Percentiles rank a stretch among this genome's conserved stretches.
Conservation (phyloP, 2,113 vertebrate genomes). For the Sprattus sprattus region DNA sequence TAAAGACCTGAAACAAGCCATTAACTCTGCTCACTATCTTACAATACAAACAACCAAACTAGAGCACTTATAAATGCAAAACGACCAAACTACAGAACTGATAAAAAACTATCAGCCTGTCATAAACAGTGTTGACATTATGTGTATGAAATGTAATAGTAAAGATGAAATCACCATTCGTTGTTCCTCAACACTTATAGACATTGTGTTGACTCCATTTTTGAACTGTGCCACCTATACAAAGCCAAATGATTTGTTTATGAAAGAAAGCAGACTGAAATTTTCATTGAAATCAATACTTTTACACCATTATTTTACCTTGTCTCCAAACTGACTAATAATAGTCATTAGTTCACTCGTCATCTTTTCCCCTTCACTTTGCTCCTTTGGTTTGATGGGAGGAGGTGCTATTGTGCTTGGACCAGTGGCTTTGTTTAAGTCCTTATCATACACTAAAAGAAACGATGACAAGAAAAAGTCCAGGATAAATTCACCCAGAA, state of each 20-base stretch:
- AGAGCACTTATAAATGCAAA: not conserved
- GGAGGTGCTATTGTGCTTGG: not conserved
- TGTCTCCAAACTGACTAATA: constrained; percentile 76
- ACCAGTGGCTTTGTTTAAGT: not conserved
- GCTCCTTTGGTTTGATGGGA: constrained; percentile 40
- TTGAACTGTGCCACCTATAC: constrained; percentile 84
- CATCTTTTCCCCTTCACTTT: constrained; percentile 80
- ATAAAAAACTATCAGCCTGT: too few species aligned
- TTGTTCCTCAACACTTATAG: constrained; percentile 66
- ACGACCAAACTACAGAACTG: too few species aligned
- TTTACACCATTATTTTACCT: constrained; percentile 65
- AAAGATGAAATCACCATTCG: constrained; percentile 71
- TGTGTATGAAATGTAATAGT: not conserved
- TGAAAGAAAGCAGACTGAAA: constrained; percentile 28
- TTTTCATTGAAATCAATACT: not conserved
- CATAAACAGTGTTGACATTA: too few species aligned
- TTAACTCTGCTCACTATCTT: not conserved
- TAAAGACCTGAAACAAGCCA: constrained; percentile 70
- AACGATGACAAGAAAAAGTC: not conserved
- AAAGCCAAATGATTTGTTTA: constrained; percentile 25
- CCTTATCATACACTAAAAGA: constrained; percentile 20
- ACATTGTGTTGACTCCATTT: constrained; percentile 59
- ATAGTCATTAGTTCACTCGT: constrained; percentile 78
- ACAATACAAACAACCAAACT: not conserved
- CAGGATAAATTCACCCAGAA: too few species aligned